Conservation (phyloP, 2,797 vertebrate genomes). For the Artibeus lituratus region DNA sequence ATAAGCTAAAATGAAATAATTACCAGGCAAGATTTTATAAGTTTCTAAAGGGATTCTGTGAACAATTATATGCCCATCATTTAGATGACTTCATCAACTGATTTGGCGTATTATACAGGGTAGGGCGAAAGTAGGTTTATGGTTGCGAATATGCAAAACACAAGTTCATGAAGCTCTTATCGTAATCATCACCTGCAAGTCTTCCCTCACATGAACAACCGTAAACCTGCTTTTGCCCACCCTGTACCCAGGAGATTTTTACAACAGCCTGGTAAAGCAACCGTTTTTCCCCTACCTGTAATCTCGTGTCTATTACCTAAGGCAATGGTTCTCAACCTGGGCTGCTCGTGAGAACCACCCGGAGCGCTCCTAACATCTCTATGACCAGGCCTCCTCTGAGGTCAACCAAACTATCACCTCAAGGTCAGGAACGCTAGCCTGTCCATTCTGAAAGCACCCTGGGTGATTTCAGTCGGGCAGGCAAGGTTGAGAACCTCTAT, state of each 20-base stretch:
- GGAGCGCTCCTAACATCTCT: background rate
- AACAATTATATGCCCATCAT: background rate
- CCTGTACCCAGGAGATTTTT: background rate
- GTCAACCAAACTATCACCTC: background rate
- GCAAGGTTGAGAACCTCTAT: background rate
- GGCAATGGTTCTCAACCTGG: background rate
- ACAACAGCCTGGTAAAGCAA: background rate
- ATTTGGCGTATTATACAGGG: rapidly evolving
- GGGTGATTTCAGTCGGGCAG: background rate
- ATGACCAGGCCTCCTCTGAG: background rate
- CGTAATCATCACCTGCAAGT: background rate
- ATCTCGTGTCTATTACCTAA: background rate
- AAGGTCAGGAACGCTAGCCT: background rate
- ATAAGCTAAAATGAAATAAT: background rate
- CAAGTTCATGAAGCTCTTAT: background rate
- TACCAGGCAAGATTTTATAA: background rate
- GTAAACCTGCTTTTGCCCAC: background rate
- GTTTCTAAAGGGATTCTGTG: background rate
- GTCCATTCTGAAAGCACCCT: background rate
- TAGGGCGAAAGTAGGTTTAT: background rate
- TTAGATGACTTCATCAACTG: background rate
- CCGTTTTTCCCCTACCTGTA: background rate
- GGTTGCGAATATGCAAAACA: background rate
- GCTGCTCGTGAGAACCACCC: background rate
- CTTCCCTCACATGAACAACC: background rate